Evolutionary conservation across 2,797 vertebrate species (phyloP), one percentile per base, ranked within the genome.

Genomic region (Aphelocoma californica): DNA sequence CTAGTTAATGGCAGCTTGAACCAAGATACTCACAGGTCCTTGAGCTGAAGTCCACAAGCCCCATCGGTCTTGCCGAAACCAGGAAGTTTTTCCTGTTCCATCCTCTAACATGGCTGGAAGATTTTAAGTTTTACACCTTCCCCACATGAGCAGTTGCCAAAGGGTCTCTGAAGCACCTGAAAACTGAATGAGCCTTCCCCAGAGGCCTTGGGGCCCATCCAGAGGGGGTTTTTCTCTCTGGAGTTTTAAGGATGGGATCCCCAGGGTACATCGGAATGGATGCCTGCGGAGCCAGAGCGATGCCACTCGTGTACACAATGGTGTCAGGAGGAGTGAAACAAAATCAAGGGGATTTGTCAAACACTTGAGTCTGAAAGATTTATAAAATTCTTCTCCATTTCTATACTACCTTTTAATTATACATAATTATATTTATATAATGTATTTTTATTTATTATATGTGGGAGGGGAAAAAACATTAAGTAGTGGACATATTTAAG

Each of bases 261-360:
- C 58, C 71, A 18, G 0, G 1, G 79, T 23, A 48, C 29, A 1
- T 12, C 1, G 5, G 60, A 73, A 36, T 9, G 5, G 26, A 12
- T 17, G 42, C 23, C 51, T 3, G 8, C 16, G 7, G 51, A 42
- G 65, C 40, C 5, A 0, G 29, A 70, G 60, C 1, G 0, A 18
- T 20, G 21, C 4, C 0, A 0, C 51, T 54, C 3, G 0, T 0
- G 14, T 7, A 16, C 26, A 6, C 32, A 23, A 0, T 2, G 6
- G 14, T 10, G 20, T 4, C 16, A 32, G 8, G 29, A 70, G 56
- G 21, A 61, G 12, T 0, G 20, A 24, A 81, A 38, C 23, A 50
- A 74, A 77, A 44, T 2, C 32, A 40, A 5, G 31, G 3, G 0
- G 7, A 45, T 25, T 34, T 34, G 12, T 8, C 14, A 14, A 56